Evolutionary conservation across 1,140 invertebrate genomes (phyloP).

Genomic region (Pogonus chalceus): DNA sequence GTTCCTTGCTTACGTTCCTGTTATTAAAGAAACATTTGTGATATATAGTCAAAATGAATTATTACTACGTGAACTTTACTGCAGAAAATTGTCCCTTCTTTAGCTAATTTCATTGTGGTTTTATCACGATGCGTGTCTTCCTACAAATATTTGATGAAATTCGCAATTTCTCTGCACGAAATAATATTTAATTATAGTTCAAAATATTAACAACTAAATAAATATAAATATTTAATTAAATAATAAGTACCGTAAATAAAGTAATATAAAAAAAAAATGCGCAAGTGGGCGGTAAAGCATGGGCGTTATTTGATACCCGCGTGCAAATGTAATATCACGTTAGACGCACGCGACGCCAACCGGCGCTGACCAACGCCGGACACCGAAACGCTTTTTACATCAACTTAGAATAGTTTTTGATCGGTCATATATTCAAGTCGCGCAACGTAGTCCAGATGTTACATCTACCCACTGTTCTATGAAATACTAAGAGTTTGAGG

Average conservation of each 20-base stretch:
- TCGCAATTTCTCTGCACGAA: no score
- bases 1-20: not conserved
- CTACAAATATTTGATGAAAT: no score
- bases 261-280: no score
- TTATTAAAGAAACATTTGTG: not conserved
- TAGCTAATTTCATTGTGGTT: not conserved
- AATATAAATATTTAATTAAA: no score
- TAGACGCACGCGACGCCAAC: not conserved
- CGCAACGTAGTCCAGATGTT: not conserved
- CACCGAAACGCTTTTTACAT: not conserved
- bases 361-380: not conserved
- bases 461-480: not conserved
- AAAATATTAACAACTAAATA: no score
- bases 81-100: not conserved
- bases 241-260: no score
- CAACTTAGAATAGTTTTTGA: not conserved
- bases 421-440: slow-evolving; percentile 3
- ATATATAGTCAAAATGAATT: not conserved
- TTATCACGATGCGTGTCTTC: not conserved
- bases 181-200: no score
- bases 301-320: not conserved
- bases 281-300: no score
- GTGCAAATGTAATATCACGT: not conserved
- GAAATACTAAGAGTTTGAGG: not conserved
- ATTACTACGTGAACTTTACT: not conserved